A percentile compares a stretch with the other conserved stretches of the same genome.
Evolutionary conservation across 2,797 vertebrate species (phyloP).

Genomic region (Sciaenops ocellatus): DNA sequence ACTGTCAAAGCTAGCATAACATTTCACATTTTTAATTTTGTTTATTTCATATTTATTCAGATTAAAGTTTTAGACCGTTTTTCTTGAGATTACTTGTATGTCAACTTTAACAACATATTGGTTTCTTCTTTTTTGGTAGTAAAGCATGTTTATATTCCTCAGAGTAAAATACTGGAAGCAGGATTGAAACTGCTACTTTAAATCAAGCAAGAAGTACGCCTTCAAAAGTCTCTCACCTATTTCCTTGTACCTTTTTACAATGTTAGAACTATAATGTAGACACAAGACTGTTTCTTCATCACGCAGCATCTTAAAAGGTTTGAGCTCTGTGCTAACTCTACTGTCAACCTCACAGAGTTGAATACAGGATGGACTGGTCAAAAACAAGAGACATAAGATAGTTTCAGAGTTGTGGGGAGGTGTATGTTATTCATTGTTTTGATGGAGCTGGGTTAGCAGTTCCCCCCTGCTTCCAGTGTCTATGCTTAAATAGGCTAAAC

Average conservation of each 20-base stretch:
- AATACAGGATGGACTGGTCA: too few species aligned
- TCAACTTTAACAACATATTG: not conserved
- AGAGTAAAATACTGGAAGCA: not conserved
- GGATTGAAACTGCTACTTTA: not conserved
- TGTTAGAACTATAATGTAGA: not conserved
- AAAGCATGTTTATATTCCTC: not conserved
- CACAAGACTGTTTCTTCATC: not conserved
- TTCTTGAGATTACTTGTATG: not conserved
- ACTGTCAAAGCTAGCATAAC: too few species aligned
- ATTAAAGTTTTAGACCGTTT: too few species aligned
- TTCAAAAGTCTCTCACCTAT: not conserved
- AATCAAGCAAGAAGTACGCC: not conserved
- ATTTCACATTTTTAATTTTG: too few species aligned
- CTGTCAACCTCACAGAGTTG: too few species aligned
- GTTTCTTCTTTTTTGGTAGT: not conserved
- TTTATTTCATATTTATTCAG: too few species aligned
- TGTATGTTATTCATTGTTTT: too few species aligned
- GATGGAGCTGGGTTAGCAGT: not conserved
- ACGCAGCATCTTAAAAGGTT: too few species aligned
- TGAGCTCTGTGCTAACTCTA: too few species aligned
- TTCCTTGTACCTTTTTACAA: not conserved
- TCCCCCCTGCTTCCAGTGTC: not conserved
- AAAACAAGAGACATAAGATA: too few species aligned
- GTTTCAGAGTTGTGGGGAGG: too few species aligned
- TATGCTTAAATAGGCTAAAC: constrained; percentile 12